Evolutionary conservation across 2,888 invertebrate species (phyloP).

Genomic region (Netelia virgata): DNA sequence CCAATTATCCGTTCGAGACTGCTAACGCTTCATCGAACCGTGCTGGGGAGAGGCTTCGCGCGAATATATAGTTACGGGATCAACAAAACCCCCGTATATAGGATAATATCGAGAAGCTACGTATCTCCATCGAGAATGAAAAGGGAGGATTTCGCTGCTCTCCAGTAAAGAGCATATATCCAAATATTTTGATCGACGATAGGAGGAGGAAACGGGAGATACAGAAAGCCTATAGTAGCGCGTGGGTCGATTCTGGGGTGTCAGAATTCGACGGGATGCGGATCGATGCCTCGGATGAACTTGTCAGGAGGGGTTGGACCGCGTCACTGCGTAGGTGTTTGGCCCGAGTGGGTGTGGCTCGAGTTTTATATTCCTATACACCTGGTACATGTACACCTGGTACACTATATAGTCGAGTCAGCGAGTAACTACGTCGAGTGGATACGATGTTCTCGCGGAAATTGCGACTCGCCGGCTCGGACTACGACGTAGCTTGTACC

Average conservation of each 20-base stretch:
- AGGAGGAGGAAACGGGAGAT: constrained; percentile 7
- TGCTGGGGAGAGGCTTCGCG: constrained; percentile 45
- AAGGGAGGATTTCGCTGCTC: neutral
- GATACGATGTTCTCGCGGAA: constrained; percentile 35
- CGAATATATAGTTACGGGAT: neutral
- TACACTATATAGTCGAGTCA: neutral
- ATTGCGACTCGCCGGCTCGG: constrained; percentile 51
- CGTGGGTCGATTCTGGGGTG: constrained; percentile 46
- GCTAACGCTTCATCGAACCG: constrained; percentile 57
- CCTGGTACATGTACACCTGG: constrained; percentile 33
- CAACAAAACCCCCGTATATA: neutral
- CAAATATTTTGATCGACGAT: constrained; percentile 64
- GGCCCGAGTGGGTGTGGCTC: constrained; percentile 65
- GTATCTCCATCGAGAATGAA: neutral
- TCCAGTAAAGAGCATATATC: neutral
- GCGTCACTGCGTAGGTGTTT: constrained; percentile 63
- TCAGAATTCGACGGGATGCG: constrained; percentile 60
- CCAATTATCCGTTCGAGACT: constrained; percentile 50
- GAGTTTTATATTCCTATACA: constrained; percentile 33
- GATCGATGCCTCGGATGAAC: constrained; percentile 71
- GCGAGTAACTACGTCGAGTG: constrained; percentile 27
- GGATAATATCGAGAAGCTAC: neutral
- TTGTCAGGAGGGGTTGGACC: constrained; percentile 12
- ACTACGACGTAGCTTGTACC: constrained; percentile 24
- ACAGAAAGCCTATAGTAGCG: constrained; percentile 8